Evolutionary conservation across 2,113 vertebrate genomes (phyloP), one percentile per base, ranked within the genome.

Genomic region (Aspiorhynchus laticeps): DNA sequence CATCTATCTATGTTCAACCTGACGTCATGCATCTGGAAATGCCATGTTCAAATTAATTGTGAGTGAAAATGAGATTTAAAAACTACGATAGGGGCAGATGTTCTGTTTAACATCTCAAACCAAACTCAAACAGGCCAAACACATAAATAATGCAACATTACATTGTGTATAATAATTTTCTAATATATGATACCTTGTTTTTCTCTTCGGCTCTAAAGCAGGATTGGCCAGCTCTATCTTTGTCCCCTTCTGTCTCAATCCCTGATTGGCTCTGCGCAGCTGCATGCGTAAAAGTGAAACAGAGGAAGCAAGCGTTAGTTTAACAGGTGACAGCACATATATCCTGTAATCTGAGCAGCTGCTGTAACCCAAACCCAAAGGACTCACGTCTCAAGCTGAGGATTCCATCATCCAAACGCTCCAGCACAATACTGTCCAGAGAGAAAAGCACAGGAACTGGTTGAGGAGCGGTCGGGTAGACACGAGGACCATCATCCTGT

Each of bases 381-480:
- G 31, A 74, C 93, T 93, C 89, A 99, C 98, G 95, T 91, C 93
- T 96, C 67, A 99, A 65, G 83, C 93, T 94, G 93, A 99, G 97
- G 6, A 96, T 85, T 0, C 97, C 96, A 0, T 99, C 97, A 0
- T 98, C 97, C 56, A 91, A 85, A 21, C 98, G 95, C 90, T 95
- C 95, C 78, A 99, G 91, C 21, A 97, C 48, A 4, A 99, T 0
- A 3, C 95, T 94, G 43, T 98, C 96, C 73, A 99, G 61, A 11
- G 95, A 90, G 88, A 99, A 90, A 21, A 94, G 96, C 89, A 97
- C 89, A 21, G 98, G 98, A 33, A 97, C 69, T 1, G 97, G 93
- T 51, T 96, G 96, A 14, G 98, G 97, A 79, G 97, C 96, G 0
- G 97, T 98, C 0, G 97, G 96, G 84, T 99, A 99, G 38, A 99